Evolutionary conservation across 2,797 vertebrate species (phyloP), one percentile per base, ranked within the genome.

Genomic region (Champsocephalus esox): DNA sequence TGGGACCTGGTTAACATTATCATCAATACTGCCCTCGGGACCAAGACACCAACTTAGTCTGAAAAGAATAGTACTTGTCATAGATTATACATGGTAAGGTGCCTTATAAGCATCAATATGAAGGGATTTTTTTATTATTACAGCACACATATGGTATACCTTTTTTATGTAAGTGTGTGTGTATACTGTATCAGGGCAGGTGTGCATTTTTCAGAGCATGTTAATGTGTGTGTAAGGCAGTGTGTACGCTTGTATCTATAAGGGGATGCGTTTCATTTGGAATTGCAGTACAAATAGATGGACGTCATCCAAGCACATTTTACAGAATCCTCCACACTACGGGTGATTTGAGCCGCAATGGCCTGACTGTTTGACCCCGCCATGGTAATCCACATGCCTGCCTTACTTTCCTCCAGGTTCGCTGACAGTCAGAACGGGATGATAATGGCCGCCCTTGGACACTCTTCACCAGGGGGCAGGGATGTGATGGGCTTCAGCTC

Each of bases 371-470:
- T 93, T 93, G 92, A 94, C 92, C 91, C 82, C 73, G 17, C 59
- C 77, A 46, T 17, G 4, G 56, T 81, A 76, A 87, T 85, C 87
- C 70, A 82, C 44, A 54, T 72, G 66, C 66, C 83, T 71, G 41
- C 87, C 89, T 88, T 81, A 79, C 88, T 86, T 87, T 90, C 75
- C 79, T 86, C 72, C 83, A 78, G 86, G 84, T 91, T 88, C 87
- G 73, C 86, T 76, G 81, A 87, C 87, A 91, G 89, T 86, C 76
- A 81, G 83, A 90, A 80, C 85, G 65, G 87, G 85, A 90, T 81
- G 88, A 88, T 95, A 95, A 95, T 94, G 91, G 92, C 89, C 81
- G 77, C 92, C 94, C 92, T 92, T 86, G 93, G 93, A 93, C 93
- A 94, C 89, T 86, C 85, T 86, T 88, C 89, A 91, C 92, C 85